Evolutionary conservation across 2,888 invertebrate species (phyloP), one percentile per base, ranked within the genome.

Genomic region (Hermodice carunculata): DNA sequence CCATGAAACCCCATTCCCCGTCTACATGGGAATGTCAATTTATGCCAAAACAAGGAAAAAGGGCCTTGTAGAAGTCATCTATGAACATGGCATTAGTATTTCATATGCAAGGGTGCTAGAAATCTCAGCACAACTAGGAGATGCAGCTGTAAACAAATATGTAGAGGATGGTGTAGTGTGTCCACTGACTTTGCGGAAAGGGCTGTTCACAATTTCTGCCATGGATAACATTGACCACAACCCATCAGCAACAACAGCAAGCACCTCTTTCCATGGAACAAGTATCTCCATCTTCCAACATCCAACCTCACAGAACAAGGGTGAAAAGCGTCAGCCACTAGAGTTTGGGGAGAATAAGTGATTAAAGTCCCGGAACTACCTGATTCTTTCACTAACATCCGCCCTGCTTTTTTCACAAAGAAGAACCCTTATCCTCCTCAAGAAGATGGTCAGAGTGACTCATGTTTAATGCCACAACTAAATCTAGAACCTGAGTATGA

Each of bases 211-310:
- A 5, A 71, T 70, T 43, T 31, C 70, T 40, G 72, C 70, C 19
- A 59, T 73, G 31, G 72, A 76, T 44, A 75, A 70, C 53, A 74
- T 70, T 37, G 73, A 76, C 34, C 71, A 71, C 34, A 76, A 71
- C 49, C 69, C 70, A 37, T 61, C 54, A 34, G 48, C 71, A 48
- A 64, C 69, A 17, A 69, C 66, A 37, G 67, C 70, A 26, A 63
- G 46, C 19, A 54, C 56, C 19, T 68, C 67, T 17, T 68, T 68
- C 37, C 70, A 75, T 61, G 74, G 73, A 3, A 71, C 71, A 3
- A 61, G 63, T 29, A 69, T 72, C 34, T 74, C 74, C 5, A 11
- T 70, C n/a, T 71, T 70, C 46, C 70, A 69, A 49, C 70, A 72
- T 54, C 69, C 67, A 49, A 42, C 34, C 28, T 8, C 24, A 52